Evolutionary conservation across 2,888 invertebrate species (phyloP).

Genomic region (Augiades crinisus): DNA sequence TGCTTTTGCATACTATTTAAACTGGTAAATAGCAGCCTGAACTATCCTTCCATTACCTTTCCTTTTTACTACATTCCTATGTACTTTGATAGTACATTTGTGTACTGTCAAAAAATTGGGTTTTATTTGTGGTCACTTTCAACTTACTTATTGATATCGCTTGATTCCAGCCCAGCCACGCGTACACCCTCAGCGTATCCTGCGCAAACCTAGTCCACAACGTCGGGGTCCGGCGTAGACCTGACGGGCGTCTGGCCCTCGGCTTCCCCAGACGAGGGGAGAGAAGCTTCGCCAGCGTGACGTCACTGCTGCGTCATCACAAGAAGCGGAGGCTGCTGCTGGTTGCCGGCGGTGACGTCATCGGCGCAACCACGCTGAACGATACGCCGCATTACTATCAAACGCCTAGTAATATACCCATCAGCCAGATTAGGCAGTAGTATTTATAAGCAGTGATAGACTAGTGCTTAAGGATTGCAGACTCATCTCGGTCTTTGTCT

Average conservation of each 20-base stretch:
- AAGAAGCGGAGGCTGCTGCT: slow-evolving; percentile 75
- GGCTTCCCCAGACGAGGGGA: slow-evolving; percentile 79
- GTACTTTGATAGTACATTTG: too few species aligned
- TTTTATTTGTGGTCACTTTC: too few species aligned
- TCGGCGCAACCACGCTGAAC: slow-evolving; percentile 74
- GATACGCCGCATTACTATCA: slow-evolving; percentile 70
- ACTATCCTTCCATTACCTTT: too few species aligned
- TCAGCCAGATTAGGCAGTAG: slow-evolving; percentile 28
- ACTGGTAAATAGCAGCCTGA: too few species aligned
- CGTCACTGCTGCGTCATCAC: slow-evolving; percentile 78
- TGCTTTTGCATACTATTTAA: too few species aligned
- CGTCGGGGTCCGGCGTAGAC: slow-evolving; percentile 76
- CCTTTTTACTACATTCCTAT: too few species aligned
- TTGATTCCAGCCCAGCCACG: slow-evolving; percentile 60
- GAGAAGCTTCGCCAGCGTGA: slow-evolving; percentile 72
- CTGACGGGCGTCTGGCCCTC: slow-evolving; percentile 77
- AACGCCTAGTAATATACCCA: slow-evolving; percentile 62
- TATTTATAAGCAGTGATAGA: too few species aligned
- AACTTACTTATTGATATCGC: background rate
- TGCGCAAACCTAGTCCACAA: slow-evolving; percentile 79
- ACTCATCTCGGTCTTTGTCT: background rate
- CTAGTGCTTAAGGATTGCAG: too few species aligned
- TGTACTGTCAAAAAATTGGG: too few species aligned
- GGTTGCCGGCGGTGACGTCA: slow-evolving; percentile 70
- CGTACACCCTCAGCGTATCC: slow-evolving; percentile 78